phyloP scores from a whole-genome alignment of 2,113 vertebrate species.

The Ascaphus truei region DNA sequence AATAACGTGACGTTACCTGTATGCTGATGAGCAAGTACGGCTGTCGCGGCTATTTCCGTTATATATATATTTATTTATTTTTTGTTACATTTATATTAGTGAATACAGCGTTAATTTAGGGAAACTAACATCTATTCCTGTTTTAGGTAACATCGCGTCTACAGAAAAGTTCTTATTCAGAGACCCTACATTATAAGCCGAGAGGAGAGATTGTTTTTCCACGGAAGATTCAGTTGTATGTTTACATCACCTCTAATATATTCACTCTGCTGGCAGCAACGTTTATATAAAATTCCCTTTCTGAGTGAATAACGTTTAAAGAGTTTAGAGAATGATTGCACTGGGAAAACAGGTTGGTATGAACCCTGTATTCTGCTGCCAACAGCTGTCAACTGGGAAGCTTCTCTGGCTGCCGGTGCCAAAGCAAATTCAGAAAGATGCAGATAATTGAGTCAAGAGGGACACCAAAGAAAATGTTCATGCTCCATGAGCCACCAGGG shows the following conservation, averaged over 20 bases:
- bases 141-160: too few relatives aligned
- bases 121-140: too few relatives aligned
- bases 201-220: background rate
- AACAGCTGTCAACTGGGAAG: background rate
- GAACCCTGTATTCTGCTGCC: background rate
- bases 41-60: too few relatives aligned
- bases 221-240: background rate
- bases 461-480: constrained; percentile 28
- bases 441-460: constrained; percentile 27
- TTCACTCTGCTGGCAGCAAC: background rate
- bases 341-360: background rate
- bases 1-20: too few relatives aligned
- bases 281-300: background rate
- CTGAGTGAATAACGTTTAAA: background rate
- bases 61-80: too few relatives aligned
- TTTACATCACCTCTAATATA: background rate
- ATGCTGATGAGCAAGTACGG: too few relatives aligned
- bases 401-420: background rate
- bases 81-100: too few relatives aligned
- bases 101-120: too few relatives aligned
- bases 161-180: constrained; percentile 1
- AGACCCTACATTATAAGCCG: background rate
- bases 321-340: too few relatives aligned
- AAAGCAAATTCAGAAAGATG: constrained; percentile 5
- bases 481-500: constrained; percentile 27